Base-by-base conservation (phyloP, 1,140 invertebrate genomes). In the Aphelinus certus region DNA sequence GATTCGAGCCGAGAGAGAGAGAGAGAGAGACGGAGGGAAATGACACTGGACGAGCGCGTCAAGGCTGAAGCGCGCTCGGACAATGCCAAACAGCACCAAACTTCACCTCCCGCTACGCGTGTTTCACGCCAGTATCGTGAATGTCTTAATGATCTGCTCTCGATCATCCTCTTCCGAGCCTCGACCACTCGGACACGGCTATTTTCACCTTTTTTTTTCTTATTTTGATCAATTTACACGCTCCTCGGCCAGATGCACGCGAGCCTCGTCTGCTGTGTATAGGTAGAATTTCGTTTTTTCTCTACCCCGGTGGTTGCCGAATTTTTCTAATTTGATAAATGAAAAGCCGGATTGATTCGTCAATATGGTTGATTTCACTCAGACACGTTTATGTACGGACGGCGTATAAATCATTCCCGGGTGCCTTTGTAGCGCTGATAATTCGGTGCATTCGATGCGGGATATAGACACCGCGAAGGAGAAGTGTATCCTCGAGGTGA, bases 101-200 rank as follows among this genome's bases (percentile, higher is more conserved):
- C 26, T 26, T 26, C 26, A 26, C 26, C 26, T 26, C 26, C 26
- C 26, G 26, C 26, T 26, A 56, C n/a, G 7, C 51, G 1, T 62
- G 47, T 56, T 75, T 62, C 68, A 62, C 65, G 47, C 9, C 10
- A 51, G 60, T 66, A 67, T 60, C 64, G 61, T 73, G 67, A 73
- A 73, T 73, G 67, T 60, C 57, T 49, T 60, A 46, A 62, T 55
- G 60, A 51, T 45, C 64, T 26, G 47, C 3, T 60, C 48, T 55
- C 26, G 26, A 47, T 70, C 56, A 57, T 69, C 2, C 7, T 63
- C 3, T 46, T 63, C 2, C 2, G 9, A 2, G 43, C 56, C 2
- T 5, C 47, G 1, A 49, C 48, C 2, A 1, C 7, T 47, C 55
- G 43, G 1, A 2, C 2, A 45, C 1, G 67, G 43, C 60, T 64